Evolutionary conservation across 30 jellyfish, hydroid and myxozoan genomes (phyloP).

Genomic region (Phacellophora camtschatica): DNA sequence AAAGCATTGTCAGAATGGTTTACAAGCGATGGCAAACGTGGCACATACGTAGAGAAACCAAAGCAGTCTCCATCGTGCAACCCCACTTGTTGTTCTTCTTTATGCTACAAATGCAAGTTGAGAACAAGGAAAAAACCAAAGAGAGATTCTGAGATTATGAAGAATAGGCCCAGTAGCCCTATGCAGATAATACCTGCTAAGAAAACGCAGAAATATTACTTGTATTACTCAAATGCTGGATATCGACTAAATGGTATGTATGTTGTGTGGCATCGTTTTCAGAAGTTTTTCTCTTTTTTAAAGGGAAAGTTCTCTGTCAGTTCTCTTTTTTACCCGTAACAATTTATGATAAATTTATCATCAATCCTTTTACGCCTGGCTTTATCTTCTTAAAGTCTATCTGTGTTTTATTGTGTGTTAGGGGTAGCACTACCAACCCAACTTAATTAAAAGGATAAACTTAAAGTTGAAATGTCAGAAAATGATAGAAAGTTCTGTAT

Average conservation of each 20-base stretch:
- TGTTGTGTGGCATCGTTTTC: not conserved
- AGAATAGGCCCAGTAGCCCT: not conserved
- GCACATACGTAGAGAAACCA: conserved; percentile 75
- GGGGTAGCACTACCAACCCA: too few species aligned
- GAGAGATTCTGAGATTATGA: not conserved
- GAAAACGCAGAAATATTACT: conserved; percentile 12
- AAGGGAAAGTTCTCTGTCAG: too few species aligned
- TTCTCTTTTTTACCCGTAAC: too few species aligned
- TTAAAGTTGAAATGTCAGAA: too few species aligned
- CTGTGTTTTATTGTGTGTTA: too few species aligned
- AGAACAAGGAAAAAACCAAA: conserved; percentile 13
- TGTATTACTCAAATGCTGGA: conserved; percentile 33
- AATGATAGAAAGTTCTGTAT: too few species aligned
- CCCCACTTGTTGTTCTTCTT: conserved; percentile 88
- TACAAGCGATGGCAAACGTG: conserved; percentile 67
- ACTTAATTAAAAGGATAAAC: too few species aligned
- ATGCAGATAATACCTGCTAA: not conserved
- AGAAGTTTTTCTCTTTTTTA: too few species aligned
- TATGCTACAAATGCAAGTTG: conserved; percentile 80
- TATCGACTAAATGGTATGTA: not conserved
- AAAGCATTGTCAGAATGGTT: conserved; percentile 88
- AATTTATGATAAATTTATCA: too few species aligned
- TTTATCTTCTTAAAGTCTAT: too few species aligned
- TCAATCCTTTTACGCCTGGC: too few species aligned
- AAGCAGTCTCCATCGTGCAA: conserved; percentile 73